Base-by-base conservation (phyloP, 2,888 invertebrate genomes). In the Microctonus hyperodae region DNA sequence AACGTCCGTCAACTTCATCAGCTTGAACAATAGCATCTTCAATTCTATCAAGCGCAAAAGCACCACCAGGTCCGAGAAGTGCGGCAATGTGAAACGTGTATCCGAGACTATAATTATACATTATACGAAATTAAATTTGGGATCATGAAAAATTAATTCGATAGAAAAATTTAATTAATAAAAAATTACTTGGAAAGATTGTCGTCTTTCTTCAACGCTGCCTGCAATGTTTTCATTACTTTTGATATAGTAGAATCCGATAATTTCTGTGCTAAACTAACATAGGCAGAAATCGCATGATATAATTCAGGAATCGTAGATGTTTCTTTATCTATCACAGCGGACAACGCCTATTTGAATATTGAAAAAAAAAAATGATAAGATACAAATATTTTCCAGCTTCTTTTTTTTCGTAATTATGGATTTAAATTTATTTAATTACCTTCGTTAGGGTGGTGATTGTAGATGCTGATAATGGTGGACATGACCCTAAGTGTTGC, bases 11-110 rank as follows among this genome's bases (percentile, higher is more conserved):
- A 4, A 95, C 92, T 87, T 98, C 97, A 85, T 98, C 98, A 1
- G 97, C 97, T 79, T 97, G 96, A 2, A 94, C 91, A 68, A 98
- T 87, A n/a, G 94, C 92, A 81, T 97, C 96, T 84, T 97, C 96
- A 25, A 97, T 91, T 63, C 94, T 90, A 68, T 93, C 90, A 51
- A 89, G 88, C 51, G 88, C 87, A 78, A 90, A 90, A 56, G 86
- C 87, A 16, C 91, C 91, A 66, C 90, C 90, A 81, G 87, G 85
- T 1, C 89, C 89, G 73, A 96, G 86, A 72, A 91, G 88, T 53
- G 93, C 87, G n/a, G 95, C 94, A 60, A 94, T 88, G 67, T 91
- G 91, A 75, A 97, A 93, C 35, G 92, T 90, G 79, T 94, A 93
- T 0, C 93, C 96, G 70, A 96, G 88, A 78, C 93, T 96, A 31